A percentile compares a stretch with the other conserved stretches of the same genome.
These are phyloP conservation scores for Uropetala carovei DNA, from an alignment of 2,888 invertebrate genomes.

Conservation along the genomic window DNA sequence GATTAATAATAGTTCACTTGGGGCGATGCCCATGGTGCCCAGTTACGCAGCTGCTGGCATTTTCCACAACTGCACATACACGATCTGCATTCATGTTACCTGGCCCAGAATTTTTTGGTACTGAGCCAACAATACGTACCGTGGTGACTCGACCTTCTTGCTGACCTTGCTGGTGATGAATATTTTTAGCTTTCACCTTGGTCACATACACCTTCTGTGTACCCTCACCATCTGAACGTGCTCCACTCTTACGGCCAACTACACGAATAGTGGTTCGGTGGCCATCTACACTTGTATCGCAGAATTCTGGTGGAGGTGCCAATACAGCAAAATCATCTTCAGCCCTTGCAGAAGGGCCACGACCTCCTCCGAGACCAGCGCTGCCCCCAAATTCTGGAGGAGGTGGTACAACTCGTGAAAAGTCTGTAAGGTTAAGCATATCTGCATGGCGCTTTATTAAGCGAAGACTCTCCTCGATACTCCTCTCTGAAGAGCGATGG, in stretches of 20 bases:
- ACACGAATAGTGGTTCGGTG: conserved; percentile 65
- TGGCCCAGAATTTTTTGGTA: conserved; percentile 80
- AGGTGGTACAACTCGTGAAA: conserved; percentile 78
- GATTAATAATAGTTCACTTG: neutral
- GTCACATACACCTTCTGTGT: conserved; percentile 51
- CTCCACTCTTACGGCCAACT: conserved; percentile 39
- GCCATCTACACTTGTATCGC: conserved; percentile 80
- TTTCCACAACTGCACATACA: neutral
- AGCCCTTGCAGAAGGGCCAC: conserved; percentile 61
- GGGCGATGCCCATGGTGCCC: conserved; percentile 11
- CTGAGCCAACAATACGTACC: conserved; percentile 89
- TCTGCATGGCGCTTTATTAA: conserved; percentile 73
- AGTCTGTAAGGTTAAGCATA: conserved; percentile 71
- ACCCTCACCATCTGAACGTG: conserved; percentile 31
- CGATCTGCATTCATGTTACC: conserved; percentile 11
- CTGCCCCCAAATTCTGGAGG: conserved; percentile 77
- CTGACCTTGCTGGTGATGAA: conserved; percentile 71
- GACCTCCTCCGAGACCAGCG: conserved; percentile 33
- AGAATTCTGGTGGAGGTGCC: conserved; percentile 94
- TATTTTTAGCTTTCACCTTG: conserved; percentile 48
- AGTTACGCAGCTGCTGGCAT: neutral
- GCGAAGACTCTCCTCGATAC: conserved; percentile 73
- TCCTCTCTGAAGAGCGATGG: conserved; percentile 70
- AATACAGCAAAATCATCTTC: conserved; percentile 80
- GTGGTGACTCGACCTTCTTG: conserved; percentile 73